Evolutionary conservation across 1,140 invertebrate genomes (phyloP), one percentile per base, ranked within the genome.

Genomic region (Drosophila novamexicana): DNA sequence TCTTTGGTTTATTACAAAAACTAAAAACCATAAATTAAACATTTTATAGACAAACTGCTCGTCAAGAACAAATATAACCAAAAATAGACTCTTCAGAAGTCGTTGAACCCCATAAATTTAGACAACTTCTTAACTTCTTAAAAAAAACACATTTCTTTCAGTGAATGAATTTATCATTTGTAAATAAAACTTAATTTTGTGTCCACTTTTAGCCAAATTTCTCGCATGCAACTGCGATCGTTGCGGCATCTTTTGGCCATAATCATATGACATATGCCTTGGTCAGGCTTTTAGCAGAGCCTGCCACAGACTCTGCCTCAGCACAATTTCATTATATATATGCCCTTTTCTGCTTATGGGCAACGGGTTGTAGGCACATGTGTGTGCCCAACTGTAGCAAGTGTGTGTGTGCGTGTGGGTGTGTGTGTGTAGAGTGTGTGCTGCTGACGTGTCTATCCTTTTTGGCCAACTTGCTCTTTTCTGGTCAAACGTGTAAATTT

Each of bases 401-500:
- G 12, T 40, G 29, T 42, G 37, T 42, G n/a, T 59, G 32, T 42
- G 37, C 47, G 18, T 66, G 47, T 56, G 34, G 42, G 37, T 10
- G n/a, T 37, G 22, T 59, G 32, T 69, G 56, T 54, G 12, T 49
- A 34, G 12, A 37, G 58, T 67, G 47, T 62, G 45, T 81, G 61
- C 56, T 79, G 79, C 61, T 64, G 66, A 71, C 80, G 72, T 88
- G 76, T 86, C 81, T 75, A 88, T 75, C 83, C 83, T 77, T 82
- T 88, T 86, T 88, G 74, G 72, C 83, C 68, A 75, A 76, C 68
- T 88, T 88, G 79, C 76, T 88, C 83, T 82, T 88, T 88, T 79
- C 72, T 79, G 83, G 57, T 72, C 69, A 75, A 76, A 82, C 76
- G 83, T 86, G 83, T 86, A 86, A 86, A 86, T 86, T 88, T 86